These are phyloP conservation scores for Chrysogorgia sp. DNA, from an alignment of 92 coral and sea anemone species.

Conservation along the genomic window DNA sequence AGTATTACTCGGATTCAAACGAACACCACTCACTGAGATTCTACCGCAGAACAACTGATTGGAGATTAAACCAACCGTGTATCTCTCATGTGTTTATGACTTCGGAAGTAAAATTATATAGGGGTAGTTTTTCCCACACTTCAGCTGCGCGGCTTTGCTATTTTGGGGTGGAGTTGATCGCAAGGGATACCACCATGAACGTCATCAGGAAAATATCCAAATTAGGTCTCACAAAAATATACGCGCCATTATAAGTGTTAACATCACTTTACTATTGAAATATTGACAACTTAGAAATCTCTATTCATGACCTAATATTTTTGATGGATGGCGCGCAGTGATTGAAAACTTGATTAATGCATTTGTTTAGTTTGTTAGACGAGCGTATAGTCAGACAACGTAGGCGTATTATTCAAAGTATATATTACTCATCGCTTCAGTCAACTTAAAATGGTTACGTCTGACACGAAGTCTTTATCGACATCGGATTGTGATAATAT, in stretches of 20 bases:
- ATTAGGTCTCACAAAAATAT: not conserved
- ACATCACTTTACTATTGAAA: too few relatives aligned
- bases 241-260: not conserved
- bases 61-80: slow-evolving; percentile 15
- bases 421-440: slow-evolving; percentile 1
- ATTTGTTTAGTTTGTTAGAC: not conserved
- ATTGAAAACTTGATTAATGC: not conserved
- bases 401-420: slow-evolving; percentile 9
- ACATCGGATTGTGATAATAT: not conserved
- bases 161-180: not conserved
- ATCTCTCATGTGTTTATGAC: not conserved
- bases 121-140: not conserved
- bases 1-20: not conserved
- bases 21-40: slow-evolving; percentile 16
- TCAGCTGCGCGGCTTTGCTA: too few relatives aligned
- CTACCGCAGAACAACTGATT: slow-evolving; percentile 2
- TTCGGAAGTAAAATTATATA: not conserved
- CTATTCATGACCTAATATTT: not conserved
- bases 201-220: not conserved
- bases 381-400: not conserved
- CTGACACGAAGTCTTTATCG: not conserved
- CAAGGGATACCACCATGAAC: not conserved
- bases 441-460: not conserved
- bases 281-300: not conserved
- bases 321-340: not conserved